Evolutionary conservation across 2,113 vertebrate species (phyloP).

Genomic region (Aramus guarauna): DNA sequence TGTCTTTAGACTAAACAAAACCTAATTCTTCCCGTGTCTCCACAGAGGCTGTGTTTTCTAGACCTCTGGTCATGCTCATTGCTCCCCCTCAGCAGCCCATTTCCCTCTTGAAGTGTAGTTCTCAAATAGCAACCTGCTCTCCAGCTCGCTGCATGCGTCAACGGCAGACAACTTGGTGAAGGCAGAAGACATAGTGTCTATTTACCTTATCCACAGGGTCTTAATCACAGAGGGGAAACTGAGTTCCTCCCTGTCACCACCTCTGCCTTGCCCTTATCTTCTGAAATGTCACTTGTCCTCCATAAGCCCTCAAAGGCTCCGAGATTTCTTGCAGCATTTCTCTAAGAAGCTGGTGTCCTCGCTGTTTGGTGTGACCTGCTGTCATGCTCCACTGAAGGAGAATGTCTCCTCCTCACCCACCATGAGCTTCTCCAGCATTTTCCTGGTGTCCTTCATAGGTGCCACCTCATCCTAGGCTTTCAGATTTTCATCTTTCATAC

Average conservation of each 20-base stretch:
- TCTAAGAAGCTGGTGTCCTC: neutral
- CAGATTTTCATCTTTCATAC: neutral
- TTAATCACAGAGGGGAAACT: neutral
- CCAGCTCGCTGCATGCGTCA: neutral
- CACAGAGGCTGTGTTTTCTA: neutral
- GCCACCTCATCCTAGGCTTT: neutral
- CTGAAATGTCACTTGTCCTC: neutral
- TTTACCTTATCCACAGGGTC: neutral
- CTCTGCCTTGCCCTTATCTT: neutral
- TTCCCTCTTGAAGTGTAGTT: neutral
- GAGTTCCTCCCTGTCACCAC: neutral
- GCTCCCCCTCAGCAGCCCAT: neutral
- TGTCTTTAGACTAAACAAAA: conserved; percentile 60
- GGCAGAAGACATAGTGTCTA: neutral
- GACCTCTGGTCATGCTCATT: neutral
- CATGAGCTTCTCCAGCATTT: neutral
- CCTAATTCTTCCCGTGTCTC: neutral
- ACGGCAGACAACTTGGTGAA: neutral
- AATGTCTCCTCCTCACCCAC: neutral
- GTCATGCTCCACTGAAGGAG: neutral
- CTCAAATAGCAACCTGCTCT: neutral
- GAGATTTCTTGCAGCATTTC: neutral
- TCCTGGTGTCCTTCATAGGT: neutral
- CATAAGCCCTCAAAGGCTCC: neutral
- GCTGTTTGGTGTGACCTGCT: neutral